These are phyloP conservation scores for Meloidogyne exigua DNA, from an alignment of 1,140 invertebrate species.

Conservation along the genomic window DNA sequence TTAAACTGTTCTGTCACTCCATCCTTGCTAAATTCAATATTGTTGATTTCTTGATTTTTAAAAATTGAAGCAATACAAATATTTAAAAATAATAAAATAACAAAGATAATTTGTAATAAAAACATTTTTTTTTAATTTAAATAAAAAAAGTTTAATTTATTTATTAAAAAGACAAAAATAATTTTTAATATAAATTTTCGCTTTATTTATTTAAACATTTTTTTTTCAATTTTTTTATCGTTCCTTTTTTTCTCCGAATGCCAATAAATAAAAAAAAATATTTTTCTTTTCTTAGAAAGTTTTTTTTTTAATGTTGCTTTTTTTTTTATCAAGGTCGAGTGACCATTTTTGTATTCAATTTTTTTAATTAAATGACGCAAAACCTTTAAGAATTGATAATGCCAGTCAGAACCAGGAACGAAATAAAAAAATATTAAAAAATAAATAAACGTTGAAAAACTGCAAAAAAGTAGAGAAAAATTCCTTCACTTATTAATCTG, in stretches of 20 bases:
- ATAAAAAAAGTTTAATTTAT: neutral
- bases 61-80: neutral
- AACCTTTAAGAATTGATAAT: neutral
- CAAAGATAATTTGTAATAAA: slow-evolving; percentile 7
- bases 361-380: neutral
- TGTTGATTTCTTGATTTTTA: neutral
- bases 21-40: neutral
- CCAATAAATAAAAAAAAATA: neutral
- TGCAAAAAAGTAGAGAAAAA: neutral
- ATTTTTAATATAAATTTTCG: no score
- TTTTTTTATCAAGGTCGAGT: neutral
- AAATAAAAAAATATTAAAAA: neutral
- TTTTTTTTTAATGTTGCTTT: neutral
- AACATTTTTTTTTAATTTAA: neutral
- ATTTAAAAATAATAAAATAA: neutral
- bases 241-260: no score
- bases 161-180: neutral
- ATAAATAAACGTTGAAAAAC: neutral
- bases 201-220: no score
- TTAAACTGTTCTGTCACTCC: neutral
- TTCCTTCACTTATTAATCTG: neutral
- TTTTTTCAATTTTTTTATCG: no score
- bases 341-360: neutral
- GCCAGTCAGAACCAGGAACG: neutral
- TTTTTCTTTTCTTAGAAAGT: no score